phyloP scores from a whole-genome alignment of 2,113 vertebrate species.

The Oriolus oriolus region DNA sequence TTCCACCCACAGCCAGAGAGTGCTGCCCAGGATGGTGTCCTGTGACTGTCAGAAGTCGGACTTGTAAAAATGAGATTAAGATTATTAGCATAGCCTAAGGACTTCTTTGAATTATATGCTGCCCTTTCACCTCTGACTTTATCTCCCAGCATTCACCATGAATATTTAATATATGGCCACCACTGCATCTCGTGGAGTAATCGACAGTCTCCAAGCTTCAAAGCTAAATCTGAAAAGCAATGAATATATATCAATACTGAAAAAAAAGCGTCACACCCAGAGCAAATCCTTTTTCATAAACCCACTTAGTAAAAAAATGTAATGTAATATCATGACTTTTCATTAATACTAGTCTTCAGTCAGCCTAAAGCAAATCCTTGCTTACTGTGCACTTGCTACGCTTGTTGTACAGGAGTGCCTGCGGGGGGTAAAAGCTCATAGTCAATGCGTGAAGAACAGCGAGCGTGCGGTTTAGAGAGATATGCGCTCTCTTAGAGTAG shows the following conservation, averaged over 20 bases:
- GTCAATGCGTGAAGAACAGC: neutral
- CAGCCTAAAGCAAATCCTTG: constrained; percentile 53
- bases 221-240: neutral
- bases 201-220: neutral
- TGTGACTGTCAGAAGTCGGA: neutral
- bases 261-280: neutral
- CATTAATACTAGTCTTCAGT: constrained; percentile 52
- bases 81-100: constrained; percentile 14
- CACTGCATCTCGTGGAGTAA: neutral
- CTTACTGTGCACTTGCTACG: neutral
- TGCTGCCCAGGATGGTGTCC: neutral
- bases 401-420: constrained; percentile 11
- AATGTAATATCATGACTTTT: constrained; percentile 52
- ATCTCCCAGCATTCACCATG: neutral
- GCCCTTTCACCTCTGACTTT: constrained; percentile 31
- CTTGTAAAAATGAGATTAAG: neutral
- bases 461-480: fast-evolving
- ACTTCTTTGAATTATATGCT: neutral
- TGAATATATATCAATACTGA: neutral
- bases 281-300: constrained; percentile 49
- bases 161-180: constrained; percentile 11
- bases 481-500: neutral
- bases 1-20: neutral
- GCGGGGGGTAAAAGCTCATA: neutral
- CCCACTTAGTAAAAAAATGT: constrained; percentile 48